Conservation (phyloP, 1,140 invertebrate genomes). For the Meloidogyne hapla region DNA sequence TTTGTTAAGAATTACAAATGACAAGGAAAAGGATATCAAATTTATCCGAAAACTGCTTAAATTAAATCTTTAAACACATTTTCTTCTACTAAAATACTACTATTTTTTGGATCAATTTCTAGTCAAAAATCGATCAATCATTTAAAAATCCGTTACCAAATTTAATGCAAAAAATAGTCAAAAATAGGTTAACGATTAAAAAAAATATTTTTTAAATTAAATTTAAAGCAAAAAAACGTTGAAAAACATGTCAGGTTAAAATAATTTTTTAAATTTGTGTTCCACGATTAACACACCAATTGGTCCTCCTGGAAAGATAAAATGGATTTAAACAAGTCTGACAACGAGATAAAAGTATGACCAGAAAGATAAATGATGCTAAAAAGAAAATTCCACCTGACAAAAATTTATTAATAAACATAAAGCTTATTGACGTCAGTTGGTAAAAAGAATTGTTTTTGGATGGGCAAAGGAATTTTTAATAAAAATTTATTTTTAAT, state of each 20-base stretch:
- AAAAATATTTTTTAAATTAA: neutral
- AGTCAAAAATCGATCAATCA: neutral
- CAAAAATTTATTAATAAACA: neutral
- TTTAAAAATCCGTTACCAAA: neutral
- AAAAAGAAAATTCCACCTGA: conserved; percentile 2
- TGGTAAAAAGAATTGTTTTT: neutral
- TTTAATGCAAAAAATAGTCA: neutral
- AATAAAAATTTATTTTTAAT: no score
- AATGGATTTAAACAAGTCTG: neutral
- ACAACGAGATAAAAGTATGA: conserved; percentile 5
- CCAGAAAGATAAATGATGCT: neutral
- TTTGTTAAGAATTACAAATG: no score
- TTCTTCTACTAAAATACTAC: neutral
- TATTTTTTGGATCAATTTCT: neutral
- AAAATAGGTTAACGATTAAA: neutral
- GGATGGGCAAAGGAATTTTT: neutral
- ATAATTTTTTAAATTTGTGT: neutral
- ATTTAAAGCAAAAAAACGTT: neutral
- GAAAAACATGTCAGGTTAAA: conserved; percentile 4
- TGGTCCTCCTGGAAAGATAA: neutral
- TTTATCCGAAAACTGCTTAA: no score
- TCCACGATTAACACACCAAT: no score
- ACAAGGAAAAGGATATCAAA: no score
- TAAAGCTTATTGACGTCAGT: neutral
- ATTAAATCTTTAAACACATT: neutral